Conservation (phyloP, 2,888 invertebrate species). For the Ditylenchus weischeri region DNA sequence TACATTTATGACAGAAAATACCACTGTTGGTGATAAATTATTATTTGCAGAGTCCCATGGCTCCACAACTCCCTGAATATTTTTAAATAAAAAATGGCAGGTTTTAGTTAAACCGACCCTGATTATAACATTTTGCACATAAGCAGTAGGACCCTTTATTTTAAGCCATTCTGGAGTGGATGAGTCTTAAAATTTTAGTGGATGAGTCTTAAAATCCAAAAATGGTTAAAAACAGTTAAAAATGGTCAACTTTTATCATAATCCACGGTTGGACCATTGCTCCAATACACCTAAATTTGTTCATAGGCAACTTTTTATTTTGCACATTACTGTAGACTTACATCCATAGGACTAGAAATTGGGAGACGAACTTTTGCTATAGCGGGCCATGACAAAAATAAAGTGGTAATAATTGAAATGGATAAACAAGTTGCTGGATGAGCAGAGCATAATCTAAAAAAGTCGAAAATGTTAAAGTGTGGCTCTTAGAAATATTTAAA, state of each 20-base stretch:
- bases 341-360: constrained; percentile 44
- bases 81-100: too few species aligned
- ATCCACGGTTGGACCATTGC: constrained; percentile 3
- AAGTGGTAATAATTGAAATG: constrained; percentile 45
- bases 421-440: constrained; percentile 50
- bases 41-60: constrained; percentile 43
- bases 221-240: not conserved
- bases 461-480: not conserved
- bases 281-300: not conserved
- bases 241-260: constrained; percentile 7
- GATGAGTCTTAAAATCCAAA: constrained; percentile 17
- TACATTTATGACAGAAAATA: constrained; percentile 10
- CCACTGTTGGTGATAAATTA: constrained; percentile 40
- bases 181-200: constrained; percentile 12
- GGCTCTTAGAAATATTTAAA: too few species aligned
- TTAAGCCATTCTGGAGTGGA: constrained; percentile 47
- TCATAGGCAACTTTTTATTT: not conserved
- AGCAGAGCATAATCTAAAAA: constrained; percentile 47
- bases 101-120: too few species aligned
- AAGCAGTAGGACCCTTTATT: constrained; percentile 37
- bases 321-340: constrained; percentile 29
- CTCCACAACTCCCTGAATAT: constrained; percentile 41
- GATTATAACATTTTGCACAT: constrained; percentile 48
- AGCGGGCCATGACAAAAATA: constrained; percentile 53
- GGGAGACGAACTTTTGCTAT: constrained; percentile 40